Conservation (phyloP, 2,888 invertebrate genomes). For the Rhabditoides inermis region DNA sequence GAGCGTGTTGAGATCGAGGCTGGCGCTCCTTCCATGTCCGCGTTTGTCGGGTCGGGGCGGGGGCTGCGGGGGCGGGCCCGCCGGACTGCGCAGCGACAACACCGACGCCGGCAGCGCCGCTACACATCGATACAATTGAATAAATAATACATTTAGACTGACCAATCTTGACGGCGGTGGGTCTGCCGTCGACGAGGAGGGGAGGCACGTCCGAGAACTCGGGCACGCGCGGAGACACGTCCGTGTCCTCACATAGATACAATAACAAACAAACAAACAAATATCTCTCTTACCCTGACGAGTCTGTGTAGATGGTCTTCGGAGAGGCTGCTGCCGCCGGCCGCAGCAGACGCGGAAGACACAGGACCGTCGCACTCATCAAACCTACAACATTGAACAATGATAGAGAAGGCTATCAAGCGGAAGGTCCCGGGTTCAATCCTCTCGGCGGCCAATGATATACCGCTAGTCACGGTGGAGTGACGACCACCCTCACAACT, state of each 20-base stretch:
- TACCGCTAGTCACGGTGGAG: too few relatives aligned
- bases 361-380: too few relatives aligned
- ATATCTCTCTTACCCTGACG: too few relatives aligned
- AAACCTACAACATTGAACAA: too few relatives aligned
- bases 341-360: too few relatives aligned
- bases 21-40: constrained; percentile 45
- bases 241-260: constrained; percentile 1
- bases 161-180: constrained; percentile 30
- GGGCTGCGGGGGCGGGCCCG: constrained; percentile 49
- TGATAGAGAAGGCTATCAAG: too few relatives aligned
- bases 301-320: too few relatives aligned
- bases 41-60: constrained; percentile 37
- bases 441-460: too few relatives aligned
- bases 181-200: constrained; percentile 42
- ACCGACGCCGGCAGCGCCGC: constrained; percentile 10
- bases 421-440: too few relatives aligned
- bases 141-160: not conserved
- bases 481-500: too few relatives aligned
- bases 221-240: constrained; percentile 13
- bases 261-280: not conserved
- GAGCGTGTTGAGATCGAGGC: constrained; percentile 44
- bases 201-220: constrained; percentile 48
- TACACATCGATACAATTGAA: too few relatives aligned
- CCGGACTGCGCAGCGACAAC: constrained; percentile 26
- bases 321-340: constrained; percentile 2